These are phyloP conservation scores for Xenopus laevis DNA, from an alignment of 2,113 vertebrate genomes.

Conservation along the genomic window DNA sequence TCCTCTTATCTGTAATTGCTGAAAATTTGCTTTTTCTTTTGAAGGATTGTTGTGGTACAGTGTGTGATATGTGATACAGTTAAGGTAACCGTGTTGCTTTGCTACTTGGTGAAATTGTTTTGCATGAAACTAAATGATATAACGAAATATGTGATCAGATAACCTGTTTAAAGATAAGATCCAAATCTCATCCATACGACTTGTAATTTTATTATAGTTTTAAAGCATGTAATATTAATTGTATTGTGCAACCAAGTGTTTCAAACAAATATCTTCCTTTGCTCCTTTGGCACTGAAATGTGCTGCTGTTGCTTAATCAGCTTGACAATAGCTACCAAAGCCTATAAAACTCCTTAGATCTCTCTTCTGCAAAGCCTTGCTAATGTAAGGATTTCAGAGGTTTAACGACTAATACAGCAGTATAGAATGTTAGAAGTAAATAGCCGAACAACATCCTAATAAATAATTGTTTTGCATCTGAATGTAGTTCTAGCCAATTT, in stretches of 20 bases:
- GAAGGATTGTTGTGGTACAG: slow-evolving; percentile 45
- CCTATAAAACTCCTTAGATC: slow-evolving; percentile 6
- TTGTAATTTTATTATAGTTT: too few species aligned
- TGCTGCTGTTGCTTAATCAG: background rate
- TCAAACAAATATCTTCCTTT: too few species aligned
- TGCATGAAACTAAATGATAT: slow-evolving; percentile 21
- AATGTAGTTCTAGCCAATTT: too few species aligned
- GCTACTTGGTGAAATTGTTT: slow-evolving; percentile 39
- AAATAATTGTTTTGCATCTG: too few species aligned
- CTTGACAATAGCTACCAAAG: slow-evolving; percentile 7
- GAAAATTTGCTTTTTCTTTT: slow-evolving; percentile 55
- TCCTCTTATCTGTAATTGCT: slow-evolving; percentile 71
- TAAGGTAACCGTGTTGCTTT: slow-evolving; percentile 60
- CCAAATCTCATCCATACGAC: too few species aligned
- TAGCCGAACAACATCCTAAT: too few species aligned
- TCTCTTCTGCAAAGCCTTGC: background rate
- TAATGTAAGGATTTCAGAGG: background rate
- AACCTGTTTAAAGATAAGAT: too few species aligned
- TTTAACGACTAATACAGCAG: too few species aligned
- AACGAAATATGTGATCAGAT: background rate
- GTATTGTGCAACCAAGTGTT: too few species aligned
- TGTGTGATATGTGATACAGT: slow-evolving; percentile 57
- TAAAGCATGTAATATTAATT: too few species aligned
- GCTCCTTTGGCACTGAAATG: too few species aligned
- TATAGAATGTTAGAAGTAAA: too few species aligned